These are phyloP conservation scores for Onychomys arenicola DNA, from an alignment of 2,797 vertebrate species.

Conservation along the genomic window DNA sequence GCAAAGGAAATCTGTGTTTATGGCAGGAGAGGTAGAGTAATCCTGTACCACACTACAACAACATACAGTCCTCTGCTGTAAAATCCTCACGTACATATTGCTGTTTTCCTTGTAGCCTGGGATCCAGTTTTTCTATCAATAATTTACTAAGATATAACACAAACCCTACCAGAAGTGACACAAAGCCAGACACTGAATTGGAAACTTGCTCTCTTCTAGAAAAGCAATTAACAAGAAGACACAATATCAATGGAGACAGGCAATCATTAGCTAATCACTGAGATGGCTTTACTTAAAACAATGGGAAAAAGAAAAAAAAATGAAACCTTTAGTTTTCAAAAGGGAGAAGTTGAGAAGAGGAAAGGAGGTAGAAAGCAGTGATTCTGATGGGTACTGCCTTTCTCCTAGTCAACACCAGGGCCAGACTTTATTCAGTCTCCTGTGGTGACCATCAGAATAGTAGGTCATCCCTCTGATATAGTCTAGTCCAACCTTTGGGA, in stretches of 20 bases:
- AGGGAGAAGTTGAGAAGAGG: background rate
- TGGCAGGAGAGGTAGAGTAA: background rate
- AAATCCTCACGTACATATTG: constrained; percentile 9
- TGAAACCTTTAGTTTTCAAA: background rate
- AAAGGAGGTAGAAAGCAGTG: background rate
- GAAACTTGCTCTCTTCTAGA: background rate
- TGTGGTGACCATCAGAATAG: background rate
- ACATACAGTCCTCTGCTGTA: background rate
- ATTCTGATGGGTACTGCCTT: background rate
- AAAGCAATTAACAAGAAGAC: constrained; percentile 13
- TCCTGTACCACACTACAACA: background rate
- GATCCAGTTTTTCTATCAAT: constrained; percentile 41
- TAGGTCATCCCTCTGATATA: background rate
- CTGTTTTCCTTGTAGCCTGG: constrained; percentile 22
- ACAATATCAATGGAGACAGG: background rate
- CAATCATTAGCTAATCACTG: constrained; percentile 20
- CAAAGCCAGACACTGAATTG: background rate
- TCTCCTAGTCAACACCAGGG: background rate
- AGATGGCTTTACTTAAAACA: constrained; percentile 27
- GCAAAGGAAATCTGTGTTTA: background rate
- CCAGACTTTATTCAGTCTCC: background rate
- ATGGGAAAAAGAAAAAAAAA: background rate
- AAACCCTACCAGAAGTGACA: background rate
- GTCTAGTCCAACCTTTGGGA: background rate
- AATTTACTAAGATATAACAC: constrained; percentile 29